Evolutionary conservation across 2,888 invertebrate genomes (phyloP), one percentile per base, ranked within the genome.

Genomic region (Campoplex capitator): DNA sequence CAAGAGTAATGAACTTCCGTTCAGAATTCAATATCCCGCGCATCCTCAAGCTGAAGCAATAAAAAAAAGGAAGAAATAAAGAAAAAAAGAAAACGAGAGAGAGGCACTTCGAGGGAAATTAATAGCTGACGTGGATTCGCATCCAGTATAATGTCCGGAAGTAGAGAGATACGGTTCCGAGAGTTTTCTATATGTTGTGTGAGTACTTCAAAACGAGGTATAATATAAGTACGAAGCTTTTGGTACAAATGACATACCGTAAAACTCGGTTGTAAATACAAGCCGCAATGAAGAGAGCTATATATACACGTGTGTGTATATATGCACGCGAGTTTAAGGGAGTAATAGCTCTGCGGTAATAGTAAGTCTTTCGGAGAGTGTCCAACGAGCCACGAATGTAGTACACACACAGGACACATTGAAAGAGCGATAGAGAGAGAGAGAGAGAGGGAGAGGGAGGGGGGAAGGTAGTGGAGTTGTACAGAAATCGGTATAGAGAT

Each of bases 291-390:
- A 62, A 28, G 56, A 51, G 77, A 67, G 76, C 23, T 23, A 23
- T 23, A 67, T 80, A 56, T n/a, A 28, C 62, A 48, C n/a, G 56
- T 73, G 74, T n/a, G 48, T 76, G 32, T 23, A 23, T 23, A 23
- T 23, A 23, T 35, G 62, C 48, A 77, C 32, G 62, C 62, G 62
- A 62, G 48, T 75, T 32, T 51, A 62, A 77, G 67, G 68, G 74
- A 81, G 84, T 83, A 79, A 80, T 79, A 71, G 78, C 81, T 83
- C 81, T 82, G 82, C 82, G 79, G 87, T 79, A 83, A 85, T 85
- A 79, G 83, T 73, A 73, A 79, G 83, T 85, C 82, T 85, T 73
- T 28, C 48, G 56, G 1, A 62, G 68, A 70, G 68, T 67, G 68
- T 75, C 71, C 62, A 71, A 28, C 79, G 23, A 32, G 56, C 76